Base-by-base conservation (phyloP, 2,888 invertebrate species). In the Anodontia alba region DNA sequence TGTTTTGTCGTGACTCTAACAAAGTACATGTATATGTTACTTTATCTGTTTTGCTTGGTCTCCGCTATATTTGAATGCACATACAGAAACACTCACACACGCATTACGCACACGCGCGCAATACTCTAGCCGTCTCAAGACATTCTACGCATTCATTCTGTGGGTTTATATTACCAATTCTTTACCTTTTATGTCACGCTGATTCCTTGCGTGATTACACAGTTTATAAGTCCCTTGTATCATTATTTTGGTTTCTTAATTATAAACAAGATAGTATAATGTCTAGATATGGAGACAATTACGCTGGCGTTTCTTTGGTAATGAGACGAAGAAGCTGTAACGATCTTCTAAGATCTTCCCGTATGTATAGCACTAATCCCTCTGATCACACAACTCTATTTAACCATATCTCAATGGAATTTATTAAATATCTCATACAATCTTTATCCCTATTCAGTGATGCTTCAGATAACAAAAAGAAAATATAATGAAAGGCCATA, bases 401-500 rank as follows among this genome's bases (percentile, higher is more conserved):
- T 54, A 54, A 54, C 54, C 26, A 54, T 54, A 46, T 46, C 46
- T 46, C 46, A 20, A 46, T 46, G 46, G 46, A 46, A 20, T 46
- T 20, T 46, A 46, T 46, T 46, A 46, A 42, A 12, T 46, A 46
- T 46, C 17, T 46, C 46, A 54, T 15, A 54, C 23, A 54, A 54
- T 54, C 54, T n/a, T 54, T 54, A 54, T 54, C 54, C n/a, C 54
- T 26, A 20, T 54, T 54, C 54, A 54, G 23, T 8, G 20, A 20
- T 26, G 54, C 26, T 54, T 54, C 54, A 26, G 23, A 26, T 54
- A 54, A 54, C 54, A 54, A 54, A 54, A 54, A 54, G 54, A 54
- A 54, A 1, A 7, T 12, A 26, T 54, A 54, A 54, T 54, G 54
- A 54, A 68, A 49, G 49, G 12, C 69, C 23, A 54, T 75, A 80